A percentile compares a stretch with the other conserved stretches of the same genome.
Evolutionary conservation across 2,888 invertebrate species (phyloP).

Genomic region (Strigamia crassipes): DNA sequence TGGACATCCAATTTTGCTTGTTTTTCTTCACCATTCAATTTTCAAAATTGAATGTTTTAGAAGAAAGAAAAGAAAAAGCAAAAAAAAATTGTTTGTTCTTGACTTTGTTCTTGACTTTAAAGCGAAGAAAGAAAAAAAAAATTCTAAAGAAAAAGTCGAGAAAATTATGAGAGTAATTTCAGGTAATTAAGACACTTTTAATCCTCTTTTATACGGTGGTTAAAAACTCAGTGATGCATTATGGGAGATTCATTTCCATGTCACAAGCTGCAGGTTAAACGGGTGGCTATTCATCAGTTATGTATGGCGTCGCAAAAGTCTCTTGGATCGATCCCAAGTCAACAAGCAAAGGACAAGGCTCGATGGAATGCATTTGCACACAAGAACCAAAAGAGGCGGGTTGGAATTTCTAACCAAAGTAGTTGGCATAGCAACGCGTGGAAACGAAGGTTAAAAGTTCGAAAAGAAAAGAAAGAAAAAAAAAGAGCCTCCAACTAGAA

Average conservation of each 20-base stretch:
- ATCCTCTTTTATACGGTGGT: background rate
- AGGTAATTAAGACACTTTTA: constrained; percentile 2
- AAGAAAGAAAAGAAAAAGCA: background rate
- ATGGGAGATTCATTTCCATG: constrained; percentile 26
- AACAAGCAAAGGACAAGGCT: constrained; percentile 36
- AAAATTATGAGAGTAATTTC: background rate
- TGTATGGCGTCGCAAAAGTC: constrained; percentile 19
- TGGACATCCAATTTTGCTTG: constrained; percentile 28
- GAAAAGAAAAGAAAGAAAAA: background rate
- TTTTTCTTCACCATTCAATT: constrained; percentile 8
- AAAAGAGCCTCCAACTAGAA: background rate
- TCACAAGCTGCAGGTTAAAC: constrained; percentile 37
- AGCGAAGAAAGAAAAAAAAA: background rate
- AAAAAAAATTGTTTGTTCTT: background rate
- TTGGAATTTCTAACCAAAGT: constrained; percentile 24
- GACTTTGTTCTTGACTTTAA: background rate
- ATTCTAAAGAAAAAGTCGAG: background rate
- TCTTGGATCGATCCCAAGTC: constrained; percentile 42
- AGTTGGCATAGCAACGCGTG: constrained; percentile 33
- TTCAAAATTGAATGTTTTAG: background rate
- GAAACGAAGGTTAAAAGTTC: constrained; percentile 15
- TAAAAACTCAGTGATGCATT: background rate
- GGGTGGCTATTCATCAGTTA: constrained; percentile 35
- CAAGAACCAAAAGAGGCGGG: constrained; percentile 25
- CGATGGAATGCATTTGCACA: constrained; percentile 42